Evolutionary conservation across 2,888 invertebrate species (phyloP), one percentile per base, ranked within the genome.

Genomic region (Silvanus unidentatus): DNA sequence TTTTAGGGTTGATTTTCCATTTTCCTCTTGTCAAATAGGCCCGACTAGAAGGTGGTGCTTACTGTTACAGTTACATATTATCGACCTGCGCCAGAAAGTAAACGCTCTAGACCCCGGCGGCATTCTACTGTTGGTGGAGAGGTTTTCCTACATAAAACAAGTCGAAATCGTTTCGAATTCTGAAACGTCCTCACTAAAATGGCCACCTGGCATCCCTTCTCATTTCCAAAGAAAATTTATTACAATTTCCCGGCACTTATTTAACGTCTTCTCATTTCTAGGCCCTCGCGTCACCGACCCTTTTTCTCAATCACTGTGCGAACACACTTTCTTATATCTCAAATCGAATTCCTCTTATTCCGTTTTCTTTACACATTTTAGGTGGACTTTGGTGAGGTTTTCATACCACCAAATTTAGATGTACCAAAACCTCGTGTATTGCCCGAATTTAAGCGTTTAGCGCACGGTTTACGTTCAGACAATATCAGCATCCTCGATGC

Each of bases 401-500:
- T 82, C 69, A 86, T 94, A 53, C 86, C 90, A 1, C 70, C 78
- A 2, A 78, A 83, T 42, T 69, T 93, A 41, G 87, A 88, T 60
- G 84, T 88, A 16, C 93, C 94, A 0, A 79, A 86, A 54, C 84
- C 88, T 0, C 76, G 88, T 28, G 84, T 90, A 2, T 73, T 94
- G 40, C 89, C 91, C 0, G 90, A 91, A 70, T 88, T 94, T 72
- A 86, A 87, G 60, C 79, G 92, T 32, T 74, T 92, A 40, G 91
- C 91, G 0, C 93, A 94, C 69, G 91, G 90, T 2, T 78, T 94
- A 0, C 80, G 91, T 4, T 93, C 93, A 2, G 93, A 92, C 56
- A 92, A 92, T 73, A 88, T 94, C 60, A 91, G 88, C 65, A 88
- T 94, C 10, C 72, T 94, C 44, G 93, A 94, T 70, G 90, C 91